Conservation (phyloP, 2,888 invertebrate species). For the Cecidostiba fungosa region DNA sequence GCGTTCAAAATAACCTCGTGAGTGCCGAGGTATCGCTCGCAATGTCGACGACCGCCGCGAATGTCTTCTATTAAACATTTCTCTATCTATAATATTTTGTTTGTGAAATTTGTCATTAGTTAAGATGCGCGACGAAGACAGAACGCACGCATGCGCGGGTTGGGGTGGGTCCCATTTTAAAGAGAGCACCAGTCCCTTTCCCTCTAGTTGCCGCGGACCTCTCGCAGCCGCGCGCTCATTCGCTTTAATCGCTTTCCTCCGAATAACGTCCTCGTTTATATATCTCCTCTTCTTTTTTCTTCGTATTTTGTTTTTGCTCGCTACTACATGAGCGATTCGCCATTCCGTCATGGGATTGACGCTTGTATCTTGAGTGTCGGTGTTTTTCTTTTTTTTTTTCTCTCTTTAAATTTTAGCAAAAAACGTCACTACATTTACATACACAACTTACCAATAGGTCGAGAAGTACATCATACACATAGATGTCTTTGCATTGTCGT, state of each 20-base stretch:
- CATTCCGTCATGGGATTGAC: constrained; percentile 59
- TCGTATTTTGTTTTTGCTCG: constrained; percentile 10
- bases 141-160: constrained; percentile 35
- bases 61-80: constrained; percentile 50
- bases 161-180: constrained; percentile 22
- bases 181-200: constrained; percentile 42
- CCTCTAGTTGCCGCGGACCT: constrained; percentile 1
- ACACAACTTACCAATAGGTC: constrained; percentile 37
- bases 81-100: constrained; percentile 61
- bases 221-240: constrained; percentile 40
- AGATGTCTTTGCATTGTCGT: background rate
- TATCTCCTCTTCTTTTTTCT: constrained; percentile 3
- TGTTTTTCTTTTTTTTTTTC: background rate
- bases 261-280: constrained; percentile 38
- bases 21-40: background rate
- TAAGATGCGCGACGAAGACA: constrained; percentile 54
- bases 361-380: constrained; percentile 1
- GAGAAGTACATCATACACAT: constrained; percentile 23
- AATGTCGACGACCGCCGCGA: background rate
- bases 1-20: background rate
- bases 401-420: constrained; percentile 37
- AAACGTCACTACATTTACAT: constrained; percentile 39
- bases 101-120: constrained; percentile 62
- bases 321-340: constrained; percentile 31
- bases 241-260: constrained; percentile 34